A percentile compares a stretch with the other conserved stretches of the same genome.
phyloP scores from a whole-genome alignment of 1,140 invertebrate genomes.

The Linepithema humile region DNA sequence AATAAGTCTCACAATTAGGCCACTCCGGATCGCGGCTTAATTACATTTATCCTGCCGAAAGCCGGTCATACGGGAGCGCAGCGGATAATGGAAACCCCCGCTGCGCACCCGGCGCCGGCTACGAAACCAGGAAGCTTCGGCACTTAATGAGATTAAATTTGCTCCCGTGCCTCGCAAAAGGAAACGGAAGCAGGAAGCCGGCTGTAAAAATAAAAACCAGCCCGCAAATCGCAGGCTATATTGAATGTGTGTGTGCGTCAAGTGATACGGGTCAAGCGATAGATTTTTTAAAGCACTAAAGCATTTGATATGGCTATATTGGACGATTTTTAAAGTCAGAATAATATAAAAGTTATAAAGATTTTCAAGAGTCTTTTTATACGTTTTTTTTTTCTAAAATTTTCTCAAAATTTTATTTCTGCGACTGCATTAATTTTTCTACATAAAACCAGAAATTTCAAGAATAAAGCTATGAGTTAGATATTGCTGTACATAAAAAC shows the following conservation, averaged over 20 bases:
- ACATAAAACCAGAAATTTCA: not conserved
- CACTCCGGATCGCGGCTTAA: constrained; percentile 64
- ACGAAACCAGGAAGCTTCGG: constrained; percentile 67
- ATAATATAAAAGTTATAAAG: not conserved
- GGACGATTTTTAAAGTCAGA: not conserved
- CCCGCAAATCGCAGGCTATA: not conserved
- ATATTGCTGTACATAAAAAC: too few species aligned
- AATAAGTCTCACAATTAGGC: constrained; percentile 70
- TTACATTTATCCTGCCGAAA: constrained; percentile 71
- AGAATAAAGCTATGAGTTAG: too few species aligned
- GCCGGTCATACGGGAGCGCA: constrained; percentile 62
- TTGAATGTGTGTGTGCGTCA: not conserved
- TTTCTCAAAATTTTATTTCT: constrained; percentile 4
- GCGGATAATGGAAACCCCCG: constrained; percentile 66
- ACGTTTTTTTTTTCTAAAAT: too few species aligned
- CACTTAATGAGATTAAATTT: constrained; percentile 75
- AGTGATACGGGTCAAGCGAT: constrained; percentile 12
- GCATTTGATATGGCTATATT: not conserved
- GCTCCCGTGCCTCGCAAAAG: constrained; percentile 47
- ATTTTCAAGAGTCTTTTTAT: not conserved
- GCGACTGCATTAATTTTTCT: not conserved
- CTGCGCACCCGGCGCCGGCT: constrained; percentile 23
- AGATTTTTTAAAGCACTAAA: not conserved
- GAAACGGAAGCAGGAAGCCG: constrained; percentile 32
- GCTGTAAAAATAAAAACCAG: not conserved